Evolutionary conservation across 2,888 invertebrate species (phyloP).

Genomic region (Labia minor): DNA sequence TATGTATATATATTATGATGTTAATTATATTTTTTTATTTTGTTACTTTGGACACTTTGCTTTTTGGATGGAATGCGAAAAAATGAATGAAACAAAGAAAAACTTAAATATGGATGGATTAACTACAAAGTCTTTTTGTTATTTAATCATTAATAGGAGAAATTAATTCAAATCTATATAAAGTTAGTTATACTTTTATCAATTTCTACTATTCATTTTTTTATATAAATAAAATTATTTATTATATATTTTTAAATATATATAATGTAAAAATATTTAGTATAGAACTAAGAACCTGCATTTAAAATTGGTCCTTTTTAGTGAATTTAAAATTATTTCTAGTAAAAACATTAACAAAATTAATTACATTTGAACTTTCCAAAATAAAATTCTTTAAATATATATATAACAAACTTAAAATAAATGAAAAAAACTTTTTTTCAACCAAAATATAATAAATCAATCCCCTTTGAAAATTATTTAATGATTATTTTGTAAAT

Average conservation of each 20-base stretch:
- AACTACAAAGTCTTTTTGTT: neutral
- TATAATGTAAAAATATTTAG: no score
- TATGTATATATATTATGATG: neutral
- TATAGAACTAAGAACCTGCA: no score
- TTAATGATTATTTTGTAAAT: no score
- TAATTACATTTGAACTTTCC: no score
- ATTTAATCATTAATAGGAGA: neutral
- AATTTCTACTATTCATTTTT: neutral
- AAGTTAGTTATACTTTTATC: neutral
- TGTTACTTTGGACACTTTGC: neutral
- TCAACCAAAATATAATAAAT: no score
- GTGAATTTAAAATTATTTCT: no score
- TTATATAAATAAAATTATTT: neutral
- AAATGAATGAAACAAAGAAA: neutral
- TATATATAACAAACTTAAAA: no score
- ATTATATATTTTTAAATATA: neutral
- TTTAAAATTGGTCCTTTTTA: no score
- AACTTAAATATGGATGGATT: neutral
- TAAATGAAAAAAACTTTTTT: no score
- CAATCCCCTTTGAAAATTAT: no score
- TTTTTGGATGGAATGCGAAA: conserved; percentile 7
- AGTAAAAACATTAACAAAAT: no score
- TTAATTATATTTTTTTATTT: neutral
- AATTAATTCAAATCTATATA: neutral
- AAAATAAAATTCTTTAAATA: no score